Conservation (phyloP, 2,797 vertebrate genomes). For the Delichon dasypus region DNA sequence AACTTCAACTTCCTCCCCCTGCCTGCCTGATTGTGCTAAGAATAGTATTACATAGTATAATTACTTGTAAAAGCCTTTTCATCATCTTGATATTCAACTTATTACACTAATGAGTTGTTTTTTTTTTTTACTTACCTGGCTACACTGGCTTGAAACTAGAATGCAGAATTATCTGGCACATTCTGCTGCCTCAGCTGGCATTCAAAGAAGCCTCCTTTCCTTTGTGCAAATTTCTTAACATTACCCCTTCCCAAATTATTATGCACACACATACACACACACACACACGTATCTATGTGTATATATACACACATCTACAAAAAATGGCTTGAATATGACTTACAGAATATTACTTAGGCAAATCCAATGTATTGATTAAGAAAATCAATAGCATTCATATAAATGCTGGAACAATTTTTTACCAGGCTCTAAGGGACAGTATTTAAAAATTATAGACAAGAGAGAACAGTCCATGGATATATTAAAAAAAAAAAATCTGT, state of each 20-base stretch:
- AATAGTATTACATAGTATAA: neutral
- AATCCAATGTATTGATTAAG: neutral
- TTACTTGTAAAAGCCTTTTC: neutral
- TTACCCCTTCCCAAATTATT: neutral
- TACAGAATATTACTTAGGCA: neutral
- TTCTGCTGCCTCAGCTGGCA: neutral
- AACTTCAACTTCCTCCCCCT: neutral
- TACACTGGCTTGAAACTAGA: neutral
- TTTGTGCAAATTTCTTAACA: neutral
- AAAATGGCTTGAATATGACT: neutral
- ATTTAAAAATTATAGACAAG: neutral
- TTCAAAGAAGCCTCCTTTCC: neutral
- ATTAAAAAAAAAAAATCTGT: neutral
- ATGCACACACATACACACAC: fast-evolving
- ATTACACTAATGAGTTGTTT: neutral
- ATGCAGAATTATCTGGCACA: neutral
- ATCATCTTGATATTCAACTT: neutral
- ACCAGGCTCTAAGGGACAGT: neutral
- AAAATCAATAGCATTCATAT: neutral
- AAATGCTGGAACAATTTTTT: neutral
- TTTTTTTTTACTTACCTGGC: neutral
- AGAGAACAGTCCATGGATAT: neutral
- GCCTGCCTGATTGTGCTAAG: neutral
- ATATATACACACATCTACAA: fast-evolving
- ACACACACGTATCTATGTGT: too few relatives aligned